Conservation (phyloP, 2,888 invertebrate species). For the Drosophila borealis region DNA sequence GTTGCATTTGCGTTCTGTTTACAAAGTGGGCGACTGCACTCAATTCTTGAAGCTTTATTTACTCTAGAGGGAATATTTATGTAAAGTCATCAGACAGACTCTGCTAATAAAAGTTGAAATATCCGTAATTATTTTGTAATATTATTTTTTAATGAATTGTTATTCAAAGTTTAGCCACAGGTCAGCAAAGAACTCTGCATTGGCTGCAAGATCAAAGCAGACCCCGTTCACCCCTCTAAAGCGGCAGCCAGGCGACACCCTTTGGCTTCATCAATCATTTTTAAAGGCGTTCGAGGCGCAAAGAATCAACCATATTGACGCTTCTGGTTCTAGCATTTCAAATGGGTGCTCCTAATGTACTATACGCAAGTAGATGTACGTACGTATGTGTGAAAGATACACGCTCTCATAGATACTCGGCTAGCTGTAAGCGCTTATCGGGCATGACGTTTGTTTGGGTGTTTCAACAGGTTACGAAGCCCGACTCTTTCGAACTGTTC, state of each 20-base stretch:
- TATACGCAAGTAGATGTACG: not conserved
- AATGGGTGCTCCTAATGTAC: constrained; percentile 10
- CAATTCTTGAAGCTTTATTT: constrained; percentile 22
- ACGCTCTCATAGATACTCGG: constrained; percentile 16
- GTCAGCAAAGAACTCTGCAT: constrained; percentile 4
- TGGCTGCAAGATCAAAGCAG: constrained; percentile 41
- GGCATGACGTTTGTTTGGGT: constrained; percentile 67
- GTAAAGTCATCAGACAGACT: constrained; percentile 19
- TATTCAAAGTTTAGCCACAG: constrained; percentile 2
- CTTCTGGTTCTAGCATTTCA: constrained; percentile 34
- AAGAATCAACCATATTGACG: constrained; percentile 37
- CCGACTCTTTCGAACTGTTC: constrained; percentile 28
- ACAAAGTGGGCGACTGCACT: constrained; percentile 39
- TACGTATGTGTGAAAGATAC: not conserved
- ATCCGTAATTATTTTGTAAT: constrained; percentile 5
- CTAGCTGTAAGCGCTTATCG: constrained; percentile 68
- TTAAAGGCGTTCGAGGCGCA: constrained; percentile 27
- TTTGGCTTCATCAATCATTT: constrained; percentile 69
- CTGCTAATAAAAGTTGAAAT: constrained; percentile 17
- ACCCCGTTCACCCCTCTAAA: not conserved
- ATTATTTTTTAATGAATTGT: not conserved
- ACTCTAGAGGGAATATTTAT: not conserved
- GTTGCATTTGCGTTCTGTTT: constrained; percentile 27
- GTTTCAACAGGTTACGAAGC: constrained; percentile 60
- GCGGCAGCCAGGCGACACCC: constrained; percentile 51